Conservation (phyloP, 2,888 invertebrate genomes). For the Netelia melanura region DNA sequence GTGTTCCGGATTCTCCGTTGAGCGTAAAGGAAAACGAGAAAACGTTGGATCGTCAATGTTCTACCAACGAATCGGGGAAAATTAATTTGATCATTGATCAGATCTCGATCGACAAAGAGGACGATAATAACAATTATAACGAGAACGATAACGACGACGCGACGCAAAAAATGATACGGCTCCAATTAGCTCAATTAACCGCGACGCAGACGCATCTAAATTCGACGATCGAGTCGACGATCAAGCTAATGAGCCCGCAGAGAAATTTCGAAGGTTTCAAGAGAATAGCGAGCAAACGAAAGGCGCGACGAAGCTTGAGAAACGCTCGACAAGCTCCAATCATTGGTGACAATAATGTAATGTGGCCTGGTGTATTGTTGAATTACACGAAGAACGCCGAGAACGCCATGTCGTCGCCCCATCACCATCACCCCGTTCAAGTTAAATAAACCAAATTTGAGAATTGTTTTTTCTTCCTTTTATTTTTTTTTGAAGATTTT, state of each 20-base stretch:
- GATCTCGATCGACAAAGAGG: conserved; percentile 1
- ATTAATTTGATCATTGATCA: neutral
- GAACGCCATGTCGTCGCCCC: conserved; percentile 60
- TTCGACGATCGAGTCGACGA: conserved; percentile 30
- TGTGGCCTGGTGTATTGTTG: conserved; percentile 74
- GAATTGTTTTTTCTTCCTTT: neutral
- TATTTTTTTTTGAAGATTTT: neutral
- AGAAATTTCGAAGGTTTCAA: conserved; percentile 32
- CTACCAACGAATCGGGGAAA: neutral
- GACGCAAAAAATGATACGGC: conserved; percentile 53
- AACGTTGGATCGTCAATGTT: conserved; percentile 56
- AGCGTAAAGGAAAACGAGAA: neutral
- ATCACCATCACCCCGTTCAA: conserved; percentile 60
- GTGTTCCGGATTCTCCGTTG: conserved; percentile 3
- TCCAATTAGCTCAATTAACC: conserved; percentile 45
- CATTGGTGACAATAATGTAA: conserved; percentile 72
- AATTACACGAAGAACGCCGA: conserved; percentile 75
- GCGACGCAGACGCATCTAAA: conserved; percentile 33
- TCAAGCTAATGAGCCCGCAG: conserved; percentile 22
- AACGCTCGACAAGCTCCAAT: conserved; percentile 65
- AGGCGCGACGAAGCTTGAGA: conserved; percentile 45
- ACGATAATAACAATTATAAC: conserved; percentile 20
- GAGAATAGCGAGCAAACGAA: conserved; percentile 60
- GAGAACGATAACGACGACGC: conserved; percentile 21
- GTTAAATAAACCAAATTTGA: conserved; percentile 51